These are phyloP conservation scores for Falco berigora DNA, from an alignment of 2,797 vertebrate species.

Conservation along the genomic window DNA sequence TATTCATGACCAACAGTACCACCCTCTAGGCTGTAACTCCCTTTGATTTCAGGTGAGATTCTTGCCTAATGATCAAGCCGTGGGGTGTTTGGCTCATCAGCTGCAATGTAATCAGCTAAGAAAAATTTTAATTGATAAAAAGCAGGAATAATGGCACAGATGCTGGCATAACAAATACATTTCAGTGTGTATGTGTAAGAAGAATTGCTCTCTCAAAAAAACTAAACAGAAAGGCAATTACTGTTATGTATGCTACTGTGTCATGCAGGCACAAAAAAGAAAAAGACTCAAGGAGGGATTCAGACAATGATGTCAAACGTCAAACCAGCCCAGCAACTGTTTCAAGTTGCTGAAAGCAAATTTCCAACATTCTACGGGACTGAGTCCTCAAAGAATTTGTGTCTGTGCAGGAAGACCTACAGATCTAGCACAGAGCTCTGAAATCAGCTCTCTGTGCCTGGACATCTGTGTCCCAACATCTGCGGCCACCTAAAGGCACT, in stretches of 20 bases:
- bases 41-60: conserved; percentile 28
- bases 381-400: background rate
- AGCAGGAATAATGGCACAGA: background rate
- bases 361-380: background rate
- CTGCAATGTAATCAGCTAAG: background rate
- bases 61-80: conserved; percentile 21
- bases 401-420: background rate
- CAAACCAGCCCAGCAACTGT: background rate
- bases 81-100: conserved; percentile 5
- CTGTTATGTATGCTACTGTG: background rate
- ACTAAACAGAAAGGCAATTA: background rate
- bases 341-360: background rate
- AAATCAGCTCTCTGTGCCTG: background rate
- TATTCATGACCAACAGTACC: conserved; percentile 12
- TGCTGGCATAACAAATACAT: background rate
- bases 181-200: background rate
- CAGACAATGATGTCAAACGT: background rate
- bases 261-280: background rate
- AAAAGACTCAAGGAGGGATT: background rate
- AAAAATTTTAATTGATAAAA: conserved; percentile 30
- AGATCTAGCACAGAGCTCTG: background rate
- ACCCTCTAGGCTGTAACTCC: background rate
- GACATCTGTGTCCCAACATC: background rate
- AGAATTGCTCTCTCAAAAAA: background rate
- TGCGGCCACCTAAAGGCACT: background rate